These are phyloP conservation scores for Ectemnius cavifrons DNA, from an alignment of 2,888 invertebrate genomes.

Conservation along the genomic window DNA sequence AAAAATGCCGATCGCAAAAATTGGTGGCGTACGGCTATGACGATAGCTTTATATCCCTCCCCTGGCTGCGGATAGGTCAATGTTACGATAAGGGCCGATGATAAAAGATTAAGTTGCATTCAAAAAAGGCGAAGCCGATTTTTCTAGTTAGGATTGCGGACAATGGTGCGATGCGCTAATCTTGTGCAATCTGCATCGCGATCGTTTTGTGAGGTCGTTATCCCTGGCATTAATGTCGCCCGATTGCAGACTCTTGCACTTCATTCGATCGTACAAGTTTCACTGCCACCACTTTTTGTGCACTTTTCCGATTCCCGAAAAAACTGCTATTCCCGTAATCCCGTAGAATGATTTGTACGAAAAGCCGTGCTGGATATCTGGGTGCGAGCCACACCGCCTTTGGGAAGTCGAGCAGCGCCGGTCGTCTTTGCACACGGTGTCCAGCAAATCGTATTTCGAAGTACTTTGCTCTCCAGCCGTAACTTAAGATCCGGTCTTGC, in stretches of 20 bases:
- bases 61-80: no score
- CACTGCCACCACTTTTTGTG: slow-evolving; percentile 26
- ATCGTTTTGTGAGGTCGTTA: slow-evolving; percentile 7
- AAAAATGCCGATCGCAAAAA: no score
- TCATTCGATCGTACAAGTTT: slow-evolving; percentile 5
- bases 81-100: no score
- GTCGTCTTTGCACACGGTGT: slow-evolving; percentile 55
- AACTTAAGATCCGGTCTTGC: neutral
- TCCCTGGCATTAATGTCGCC: neutral
- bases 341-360: neutral
- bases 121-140: no score
- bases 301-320: slow-evolving; percentile 11
- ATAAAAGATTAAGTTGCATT: no score
- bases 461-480: neutral
- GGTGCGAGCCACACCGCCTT: slow-evolving; percentile 33
- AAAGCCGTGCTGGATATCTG: slow-evolving; percentile 26
- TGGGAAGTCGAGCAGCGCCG: slow-evolving; percentile 36
- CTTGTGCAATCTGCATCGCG: neutral
- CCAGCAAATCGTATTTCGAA: slow-evolving; percentile 29
- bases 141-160: neutral
- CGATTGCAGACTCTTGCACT: slow-evolving; percentile 16
- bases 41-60: no score
- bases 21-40: no score
- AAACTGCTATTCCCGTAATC: neutral
- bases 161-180: neutral